Evolutionary conservation across 2,113 vertebrate species (phyloP).

Genomic region (Muscicapa adusta): DNA sequence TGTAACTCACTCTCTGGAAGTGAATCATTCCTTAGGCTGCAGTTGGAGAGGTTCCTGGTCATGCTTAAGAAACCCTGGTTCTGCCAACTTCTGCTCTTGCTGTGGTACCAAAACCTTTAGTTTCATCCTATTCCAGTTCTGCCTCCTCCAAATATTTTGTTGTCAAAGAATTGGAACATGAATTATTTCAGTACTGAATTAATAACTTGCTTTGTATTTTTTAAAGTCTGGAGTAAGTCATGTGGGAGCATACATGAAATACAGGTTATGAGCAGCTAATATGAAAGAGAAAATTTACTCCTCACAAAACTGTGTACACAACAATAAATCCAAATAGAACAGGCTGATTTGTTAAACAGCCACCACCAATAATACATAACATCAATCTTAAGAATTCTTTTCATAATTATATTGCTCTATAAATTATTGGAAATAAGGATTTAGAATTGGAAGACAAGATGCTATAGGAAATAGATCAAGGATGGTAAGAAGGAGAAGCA

Average conservation of each 20-base stretch:
- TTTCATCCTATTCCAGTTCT: not conserved
- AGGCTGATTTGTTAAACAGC: not conserved
- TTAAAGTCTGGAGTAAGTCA: not conserved
- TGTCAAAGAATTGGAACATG: not conserved
- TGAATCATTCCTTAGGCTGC: not conserved
- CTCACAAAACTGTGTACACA: not conserved
- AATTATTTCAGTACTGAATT: not conserved
- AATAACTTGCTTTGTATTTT: not conserved
- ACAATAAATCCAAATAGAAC: not conserved
- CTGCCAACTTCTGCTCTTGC: not conserved
- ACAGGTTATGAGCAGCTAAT: not conserved
- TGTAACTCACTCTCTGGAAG: not conserved
- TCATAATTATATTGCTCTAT: not conserved
- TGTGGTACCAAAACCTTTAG: not conserved
- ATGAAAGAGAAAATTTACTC: not conserved
- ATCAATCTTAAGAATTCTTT: not conserved
- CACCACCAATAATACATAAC: not conserved
- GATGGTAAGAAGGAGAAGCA: not conserved
- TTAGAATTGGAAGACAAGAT: not conserved
- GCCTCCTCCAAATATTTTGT: not conserved
- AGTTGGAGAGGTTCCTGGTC: not conserved
- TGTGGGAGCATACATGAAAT: not conserved
- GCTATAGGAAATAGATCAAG: not conserved
- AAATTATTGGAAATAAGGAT: constrained; percentile 28
- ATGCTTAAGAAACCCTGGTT: not conserved